Conservation (phyloP, 2,888 invertebrate genomes). For the Phlogophora meticulosa region DNA sequence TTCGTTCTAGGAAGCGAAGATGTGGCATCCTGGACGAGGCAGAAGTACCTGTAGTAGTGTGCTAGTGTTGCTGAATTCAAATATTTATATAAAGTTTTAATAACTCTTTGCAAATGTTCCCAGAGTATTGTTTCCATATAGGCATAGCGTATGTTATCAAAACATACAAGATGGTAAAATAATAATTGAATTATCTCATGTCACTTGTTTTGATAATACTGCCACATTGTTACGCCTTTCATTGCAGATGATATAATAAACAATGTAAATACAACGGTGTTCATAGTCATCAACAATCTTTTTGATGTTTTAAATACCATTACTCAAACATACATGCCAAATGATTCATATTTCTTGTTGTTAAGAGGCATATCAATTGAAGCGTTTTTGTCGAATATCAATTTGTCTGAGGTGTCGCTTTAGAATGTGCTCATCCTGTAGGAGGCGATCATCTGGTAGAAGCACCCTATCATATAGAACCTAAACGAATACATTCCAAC, state of each 20-base stretch:
- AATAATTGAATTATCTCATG: slow-evolving; percentile 49
- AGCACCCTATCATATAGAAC: not conserved
- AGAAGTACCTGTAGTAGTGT: no score
- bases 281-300: slow-evolving; percentile 34
- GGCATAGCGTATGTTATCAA: slow-evolving; percentile 40
- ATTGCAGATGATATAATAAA: slow-evolving; percentile 31
- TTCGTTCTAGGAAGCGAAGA: not conserved
- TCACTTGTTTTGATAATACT: slow-evolving; percentile 61
- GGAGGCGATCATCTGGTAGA: not conserved
- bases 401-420: not conserved
- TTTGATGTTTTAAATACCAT: slow-evolving; percentile 32
- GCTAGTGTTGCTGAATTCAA: not conserved
- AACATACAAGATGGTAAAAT: slow-evolving; percentile 52
- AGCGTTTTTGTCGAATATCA: no score
- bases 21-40: slow-evolving; percentile 5
- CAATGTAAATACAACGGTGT: slow-evolving; percentile 40
- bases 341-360: not conserved
- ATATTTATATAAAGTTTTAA: slow-evolving; percentile 44
- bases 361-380: not conserved
- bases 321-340: slow-evolving; percentile 1
- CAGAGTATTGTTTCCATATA: slow-evolving; percentile 46
- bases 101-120: slow-evolving; percentile 42
- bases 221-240: slow-evolving; percentile 39
- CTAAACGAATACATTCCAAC: no score
- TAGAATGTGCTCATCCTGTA: not conserved